phyloP scores from a whole-genome alignment of 2,888 invertebrate genomes.

The Andrena flavipes region DNA sequence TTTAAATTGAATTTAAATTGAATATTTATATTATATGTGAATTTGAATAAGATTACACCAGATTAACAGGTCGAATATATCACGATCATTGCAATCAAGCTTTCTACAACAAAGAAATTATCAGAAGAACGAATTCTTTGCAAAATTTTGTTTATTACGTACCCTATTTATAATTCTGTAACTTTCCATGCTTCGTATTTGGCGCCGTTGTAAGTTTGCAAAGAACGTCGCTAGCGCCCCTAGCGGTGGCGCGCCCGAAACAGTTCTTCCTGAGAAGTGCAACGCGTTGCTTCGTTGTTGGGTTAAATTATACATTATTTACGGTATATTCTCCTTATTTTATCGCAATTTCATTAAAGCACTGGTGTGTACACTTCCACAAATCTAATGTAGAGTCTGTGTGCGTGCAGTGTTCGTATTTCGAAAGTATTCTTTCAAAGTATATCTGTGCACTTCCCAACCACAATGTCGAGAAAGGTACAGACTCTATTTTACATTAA shows the following conservation, averaged over 20 bases:
- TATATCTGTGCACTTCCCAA: neutral
- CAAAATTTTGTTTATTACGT: no score
- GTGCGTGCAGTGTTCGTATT: neutral
- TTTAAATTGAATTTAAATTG: no score
- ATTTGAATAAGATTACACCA: no score
- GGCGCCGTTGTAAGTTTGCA: neutral
- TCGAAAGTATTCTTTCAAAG: neutral
- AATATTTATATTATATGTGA: no score
- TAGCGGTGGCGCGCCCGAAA: neutral
- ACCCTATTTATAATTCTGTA: no score
- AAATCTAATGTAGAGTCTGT: neutral
- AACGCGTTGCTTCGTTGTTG: neutral
- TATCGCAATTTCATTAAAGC: neutral
- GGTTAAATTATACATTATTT: neutral
- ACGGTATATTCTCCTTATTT: neutral
- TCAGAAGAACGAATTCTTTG: no score
- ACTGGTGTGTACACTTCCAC: neutral
- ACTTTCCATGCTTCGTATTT: neutral
- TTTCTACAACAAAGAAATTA: no score
- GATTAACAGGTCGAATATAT: no score
- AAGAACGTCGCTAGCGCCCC: neutral
- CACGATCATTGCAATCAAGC: no score
- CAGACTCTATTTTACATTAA: neutral
- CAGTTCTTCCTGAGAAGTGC: neutral
- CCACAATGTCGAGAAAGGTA: neutral